phyloP scores from a whole-genome alignment of 2,797 vertebrate species.

The Phrynocephalus forsythii region DNA sequence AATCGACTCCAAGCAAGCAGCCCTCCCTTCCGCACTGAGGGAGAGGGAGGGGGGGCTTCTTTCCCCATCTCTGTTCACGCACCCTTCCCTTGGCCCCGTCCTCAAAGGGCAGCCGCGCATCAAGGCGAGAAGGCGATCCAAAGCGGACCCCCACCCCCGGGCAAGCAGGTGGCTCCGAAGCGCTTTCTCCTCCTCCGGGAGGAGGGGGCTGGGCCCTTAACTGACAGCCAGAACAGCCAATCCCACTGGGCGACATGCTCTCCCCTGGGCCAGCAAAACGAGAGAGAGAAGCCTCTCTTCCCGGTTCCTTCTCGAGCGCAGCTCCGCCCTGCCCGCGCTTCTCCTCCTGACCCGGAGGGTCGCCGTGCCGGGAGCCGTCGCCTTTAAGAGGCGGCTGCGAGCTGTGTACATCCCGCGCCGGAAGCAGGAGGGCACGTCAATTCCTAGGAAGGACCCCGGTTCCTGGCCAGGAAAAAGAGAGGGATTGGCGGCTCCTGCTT shows the following conservation, averaged over 20 bases:
- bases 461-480: background rate
- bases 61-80: too few relatives aligned
- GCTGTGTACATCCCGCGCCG: constrained; percentile 14
- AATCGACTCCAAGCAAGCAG: too few relatives aligned
- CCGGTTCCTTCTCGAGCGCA: background rate
- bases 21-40: too few relatives aligned
- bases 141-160: too few relatives aligned
- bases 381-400: constrained; percentile 32
- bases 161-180: background rate
- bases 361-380: background rate
- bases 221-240: background rate
- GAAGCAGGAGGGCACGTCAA: constrained; percentile 9
- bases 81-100: too few relatives aligned
- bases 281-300: too few relatives aligned
- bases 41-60: too few relatives aligned
- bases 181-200: background rate
- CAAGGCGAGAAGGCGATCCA: background rate
- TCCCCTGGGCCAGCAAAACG: too few relatives aligned
- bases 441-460: background rate
- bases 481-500: background rate
- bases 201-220: background rate
- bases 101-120: too few relatives aligned
- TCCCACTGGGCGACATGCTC: background rate
- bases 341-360: background rate
- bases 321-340: background rate